These are phyloP conservation scores for Drosophila kuntzei DNA, from an alignment of 2,888 invertebrate species.

Conservation along the genomic window DNA sequence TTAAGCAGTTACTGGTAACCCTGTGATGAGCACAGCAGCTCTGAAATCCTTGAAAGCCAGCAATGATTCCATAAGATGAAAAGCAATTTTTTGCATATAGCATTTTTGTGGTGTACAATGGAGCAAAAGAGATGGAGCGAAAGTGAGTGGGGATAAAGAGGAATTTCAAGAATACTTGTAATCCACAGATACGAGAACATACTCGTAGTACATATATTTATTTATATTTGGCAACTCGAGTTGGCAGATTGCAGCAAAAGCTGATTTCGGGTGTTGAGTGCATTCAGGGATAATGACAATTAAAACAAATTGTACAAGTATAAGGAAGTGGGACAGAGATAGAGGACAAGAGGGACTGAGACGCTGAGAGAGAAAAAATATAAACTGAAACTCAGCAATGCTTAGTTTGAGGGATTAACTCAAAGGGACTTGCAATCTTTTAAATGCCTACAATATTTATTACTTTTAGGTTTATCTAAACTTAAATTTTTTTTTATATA, in stretches of 20 bases:
- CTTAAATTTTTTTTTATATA: no score
- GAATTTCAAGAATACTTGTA: background rate
- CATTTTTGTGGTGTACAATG: slow-evolving; percentile 34
- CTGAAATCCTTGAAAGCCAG: slow-evolving; percentile 72
- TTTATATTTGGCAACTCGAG: slow-evolving; percentile 42
- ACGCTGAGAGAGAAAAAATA: background rate
- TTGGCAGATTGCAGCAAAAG: slow-evolving; percentile 20
- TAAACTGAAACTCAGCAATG: background rate
- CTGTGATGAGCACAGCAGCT: slow-evolving; percentile 50
- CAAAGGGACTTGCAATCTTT: background rate
- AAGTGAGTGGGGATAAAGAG: background rate
- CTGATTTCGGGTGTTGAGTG: slow-evolving; percentile 32
- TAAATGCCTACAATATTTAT: background rate
- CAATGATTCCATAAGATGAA: slow-evolving; percentile 77
- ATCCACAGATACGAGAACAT: slow-evolving; percentile 41
- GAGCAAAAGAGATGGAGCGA: background rate
- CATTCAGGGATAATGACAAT: slow-evolving; percentile 50
- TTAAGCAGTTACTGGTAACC: slow-evolving; percentile 67
- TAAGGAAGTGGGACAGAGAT: background rate
- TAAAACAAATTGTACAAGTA: slow-evolving; percentile 40
- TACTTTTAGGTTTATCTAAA: no score
- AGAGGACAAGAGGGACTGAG: background rate
- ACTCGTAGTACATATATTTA: slow-evolving; percentile 4
- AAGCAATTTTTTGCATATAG: slow-evolving; percentile 64
- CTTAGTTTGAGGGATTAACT: background rate